phyloP scores from a whole-genome alignment of 2,888 invertebrate species.

The Mesochorus sp. region DNA sequence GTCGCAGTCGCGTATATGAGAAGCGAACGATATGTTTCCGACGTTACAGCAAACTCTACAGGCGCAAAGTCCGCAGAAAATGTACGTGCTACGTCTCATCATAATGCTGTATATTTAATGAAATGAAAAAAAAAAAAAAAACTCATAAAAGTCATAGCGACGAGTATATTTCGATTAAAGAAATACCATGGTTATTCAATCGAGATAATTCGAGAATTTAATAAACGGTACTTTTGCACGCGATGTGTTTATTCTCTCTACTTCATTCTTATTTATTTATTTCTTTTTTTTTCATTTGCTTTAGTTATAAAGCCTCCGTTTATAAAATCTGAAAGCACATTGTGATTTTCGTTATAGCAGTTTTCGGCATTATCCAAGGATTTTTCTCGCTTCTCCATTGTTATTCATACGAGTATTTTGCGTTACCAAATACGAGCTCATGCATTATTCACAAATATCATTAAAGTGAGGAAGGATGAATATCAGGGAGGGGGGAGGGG shows the following conservation, averaged over 20 bases:
- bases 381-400: constrained; percentile 54
- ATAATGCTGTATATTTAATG: constrained; percentile 17
- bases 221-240: constrained; percentile 4
- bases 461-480: background rate
- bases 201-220: constrained; percentile 27
- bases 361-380: constrained; percentile 41
- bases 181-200: background rate
- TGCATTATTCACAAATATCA: constrained; percentile 58
- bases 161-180: background rate
- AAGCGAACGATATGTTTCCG: constrained; percentile 26
- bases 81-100: background rate
- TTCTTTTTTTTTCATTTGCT: background rate
- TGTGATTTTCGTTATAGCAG: constrained; percentile 43
- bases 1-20: constrained; percentile 30
- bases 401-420: constrained; percentile 64
- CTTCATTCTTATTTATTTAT: no score
- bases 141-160: background rate
- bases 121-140: background rate
- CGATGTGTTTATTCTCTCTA: no score
- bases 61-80: background rate
- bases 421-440: constrained; percentile 61
- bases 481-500: background rate
- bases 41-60: background rate
- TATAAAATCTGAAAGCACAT: constrained; percentile 23
- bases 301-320: constrained; percentile 6